A percentile compares a stretch with the other conserved stretches of the same genome.
These are phyloP conservation scores for Ischnura elegans DNA, from an alignment of 2,888 invertebrate genomes.

Conservation along the genomic window DNA sequence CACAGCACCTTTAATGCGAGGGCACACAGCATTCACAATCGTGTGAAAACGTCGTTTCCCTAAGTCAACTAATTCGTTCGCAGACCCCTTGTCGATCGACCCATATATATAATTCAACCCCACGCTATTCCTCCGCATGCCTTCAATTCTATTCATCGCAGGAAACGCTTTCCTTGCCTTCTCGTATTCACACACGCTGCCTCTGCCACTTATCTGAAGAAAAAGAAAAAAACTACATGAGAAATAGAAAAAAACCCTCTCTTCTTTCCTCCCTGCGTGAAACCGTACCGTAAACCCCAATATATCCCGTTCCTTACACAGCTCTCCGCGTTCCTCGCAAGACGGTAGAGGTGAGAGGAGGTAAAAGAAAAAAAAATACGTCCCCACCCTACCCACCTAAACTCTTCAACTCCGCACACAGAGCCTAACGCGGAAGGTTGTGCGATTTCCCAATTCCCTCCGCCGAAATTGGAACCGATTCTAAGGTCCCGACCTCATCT, in stretches of 20 bases:
- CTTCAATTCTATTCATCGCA: not conserved
- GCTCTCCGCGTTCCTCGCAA: not conserved
- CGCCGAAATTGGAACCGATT: slow-evolving; percentile 63
- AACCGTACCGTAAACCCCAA: not conserved
- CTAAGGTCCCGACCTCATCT: slow-evolving; percentile 59
- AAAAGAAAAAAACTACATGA: not conserved
- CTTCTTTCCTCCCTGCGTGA: not conserved
- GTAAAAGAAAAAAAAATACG: too few species aligned
- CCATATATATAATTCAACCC: not conserved
- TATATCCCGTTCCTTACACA: not conserved
- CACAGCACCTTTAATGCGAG: too few species aligned
- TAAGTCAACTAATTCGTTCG: slow-evolving; percentile 18
- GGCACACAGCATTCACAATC: not conserved
- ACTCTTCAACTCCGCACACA: not conserved
- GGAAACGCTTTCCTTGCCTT: not conserved
- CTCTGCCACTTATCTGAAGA: not conserved
- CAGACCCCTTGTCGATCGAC: not conserved
- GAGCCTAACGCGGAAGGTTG: not conserved
- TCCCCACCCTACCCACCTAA: not conserved
- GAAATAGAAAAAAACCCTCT: not conserved
- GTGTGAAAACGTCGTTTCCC: not conserved
- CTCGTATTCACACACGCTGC: not conserved
- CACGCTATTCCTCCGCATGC: not conserved
- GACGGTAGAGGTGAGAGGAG: too few species aligned
- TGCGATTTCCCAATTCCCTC: slow-evolving; percentile 59